phyloP scores from a whole-genome alignment of 2,797 vertebrate species.

The Emys orbicularis region DNA sequence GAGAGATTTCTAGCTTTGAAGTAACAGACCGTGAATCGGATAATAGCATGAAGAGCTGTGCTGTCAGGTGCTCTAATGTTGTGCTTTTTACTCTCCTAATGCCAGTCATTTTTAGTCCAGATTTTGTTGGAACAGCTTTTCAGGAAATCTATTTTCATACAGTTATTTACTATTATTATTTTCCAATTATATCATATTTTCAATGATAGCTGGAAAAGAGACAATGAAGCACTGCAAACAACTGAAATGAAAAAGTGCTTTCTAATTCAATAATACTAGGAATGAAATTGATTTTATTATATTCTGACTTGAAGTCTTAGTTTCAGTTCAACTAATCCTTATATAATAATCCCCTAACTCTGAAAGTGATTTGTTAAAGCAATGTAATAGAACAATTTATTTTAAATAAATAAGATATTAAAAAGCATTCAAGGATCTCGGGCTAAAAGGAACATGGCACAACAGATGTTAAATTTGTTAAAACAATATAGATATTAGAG shows the following conservation, averaged over 20 bases:
- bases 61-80: not conserved
- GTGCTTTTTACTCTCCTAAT: not conserved
- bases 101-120: not conserved
- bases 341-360: slow-evolving; percentile 12
- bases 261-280: slow-evolving; percentile 43
- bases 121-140: not conserved
- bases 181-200: slow-evolving; percentile 8
- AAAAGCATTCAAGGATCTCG: not conserved
- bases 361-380: slow-evolving; percentile 14
- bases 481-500: not conserved
- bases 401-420: slow-evolving; percentile 27
- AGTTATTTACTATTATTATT: slow-evolving; percentile 12
- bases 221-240: not conserved
- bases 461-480: slow-evolving; percentile 20
- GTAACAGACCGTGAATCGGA: not conserved
- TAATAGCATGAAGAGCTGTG: not conserved
- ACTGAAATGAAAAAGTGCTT: slow-evolving; percentile 24
- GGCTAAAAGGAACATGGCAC: not conserved
- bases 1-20: not conserved
- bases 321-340: slow-evolving; percentile 42
- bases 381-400: not conserved
- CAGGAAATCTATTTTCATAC: slow-evolving; percentile 6
- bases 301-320: slow-evolving; percentile 28
- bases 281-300: slow-evolving; percentile 9
- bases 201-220: not conserved